A percentile compares a stretch with the other conserved stretches of the same genome.
Conservation (phyloP, 2,797 vertebrate genomes). For the Lepilemur ruficaudatus region DNA sequence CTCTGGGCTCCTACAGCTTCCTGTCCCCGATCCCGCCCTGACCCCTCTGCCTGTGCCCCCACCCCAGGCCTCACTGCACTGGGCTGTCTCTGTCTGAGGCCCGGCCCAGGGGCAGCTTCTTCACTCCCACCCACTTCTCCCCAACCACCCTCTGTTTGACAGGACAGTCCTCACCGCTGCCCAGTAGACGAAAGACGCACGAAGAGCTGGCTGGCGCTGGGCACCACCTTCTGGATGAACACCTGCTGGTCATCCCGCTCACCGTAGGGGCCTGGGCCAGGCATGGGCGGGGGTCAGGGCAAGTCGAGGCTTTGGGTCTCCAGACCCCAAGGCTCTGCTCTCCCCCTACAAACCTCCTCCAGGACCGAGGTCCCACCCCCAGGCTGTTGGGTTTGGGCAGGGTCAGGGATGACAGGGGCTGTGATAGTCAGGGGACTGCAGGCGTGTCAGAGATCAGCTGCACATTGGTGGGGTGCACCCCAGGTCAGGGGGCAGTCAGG, state of each 20-base stretch:
- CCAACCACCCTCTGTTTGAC: fast-evolving
- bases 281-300: background rate
- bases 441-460: background rate
- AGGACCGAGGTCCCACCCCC: background rate
- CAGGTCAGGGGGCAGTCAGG: background rate
- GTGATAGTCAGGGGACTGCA: background rate
- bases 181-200: slow-evolving; percentile 95
- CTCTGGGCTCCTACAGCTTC: background rate
- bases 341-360: background rate
- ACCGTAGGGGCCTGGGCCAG: slow-evolving; percentile 90
- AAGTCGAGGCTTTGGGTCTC: background rate
- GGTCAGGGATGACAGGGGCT: background rate
- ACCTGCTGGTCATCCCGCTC: slow-evolving; percentile 95
- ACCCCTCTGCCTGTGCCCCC: background rate
- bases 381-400: background rate
- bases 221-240: slow-evolving; percentile 95
- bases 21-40: no score
- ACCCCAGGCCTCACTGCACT: fast-evolving
- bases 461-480: background rate
- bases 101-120: background rate
- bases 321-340: no score
- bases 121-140: background rate
- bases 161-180: slow-evolving; percentile 86
- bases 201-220: slow-evolving; percentile 91
- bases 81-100: background rate